Evolutionary conservation across 2,113 vertebrate species (phyloP).

Genomic region (Zeus faber): DNA sequence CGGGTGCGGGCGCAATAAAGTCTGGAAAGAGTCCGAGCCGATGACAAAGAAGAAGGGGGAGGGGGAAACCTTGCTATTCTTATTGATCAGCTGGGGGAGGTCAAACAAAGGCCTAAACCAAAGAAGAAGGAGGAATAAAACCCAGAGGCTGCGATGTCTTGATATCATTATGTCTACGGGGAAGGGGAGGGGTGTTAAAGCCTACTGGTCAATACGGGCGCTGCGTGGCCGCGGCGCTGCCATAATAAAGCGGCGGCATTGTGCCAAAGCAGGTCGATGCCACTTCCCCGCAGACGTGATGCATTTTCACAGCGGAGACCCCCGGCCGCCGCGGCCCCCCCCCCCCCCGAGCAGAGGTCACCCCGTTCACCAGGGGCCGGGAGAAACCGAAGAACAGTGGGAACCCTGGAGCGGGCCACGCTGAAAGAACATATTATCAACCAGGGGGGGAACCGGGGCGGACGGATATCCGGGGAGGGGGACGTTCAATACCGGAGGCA

Average conservation of each 20-base stretch:
- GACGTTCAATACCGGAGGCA: slow-evolving; percentile 9
- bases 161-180: slow-evolving; percentile 58
- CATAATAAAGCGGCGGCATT: too few relatives aligned
- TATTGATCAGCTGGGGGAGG: slow-evolving; percentile 57
- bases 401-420: slow-evolving; percentile 35
- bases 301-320: slow-evolving; percentile 73
- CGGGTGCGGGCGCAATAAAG: too few relatives aligned
- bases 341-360: slow-evolving; percentile 67
- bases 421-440: slow-evolving; percentile 56
- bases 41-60: slow-evolving; percentile 30
- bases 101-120: slow-evolving; percentile 55
- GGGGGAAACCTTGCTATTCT: slow-evolving; percentile 23
- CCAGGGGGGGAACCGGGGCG: slow-evolving; percentile 35
- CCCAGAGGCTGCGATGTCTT: slow-evolving; percentile 41
- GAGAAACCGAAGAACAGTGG: slow-evolving; percentile 64
- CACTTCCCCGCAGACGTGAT: slow-evolving; percentile 58
- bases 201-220: slow-evolving; percentile 65
- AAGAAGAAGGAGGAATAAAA: slow-evolving; percentile 7
- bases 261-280: too few relatives aligned
- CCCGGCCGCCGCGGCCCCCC: too few relatives aligned
- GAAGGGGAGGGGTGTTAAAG: slow-evolving; percentile 42
- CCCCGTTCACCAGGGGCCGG: slow-evolving; percentile 61
- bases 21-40: slow-evolving; percentile 21
- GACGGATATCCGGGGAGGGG: slow-evolving; percentile 15
- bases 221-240: background rate